Base-by-base conservation (phyloP, 2,888 invertebrate species). In the Apantesis nais region DNA sequence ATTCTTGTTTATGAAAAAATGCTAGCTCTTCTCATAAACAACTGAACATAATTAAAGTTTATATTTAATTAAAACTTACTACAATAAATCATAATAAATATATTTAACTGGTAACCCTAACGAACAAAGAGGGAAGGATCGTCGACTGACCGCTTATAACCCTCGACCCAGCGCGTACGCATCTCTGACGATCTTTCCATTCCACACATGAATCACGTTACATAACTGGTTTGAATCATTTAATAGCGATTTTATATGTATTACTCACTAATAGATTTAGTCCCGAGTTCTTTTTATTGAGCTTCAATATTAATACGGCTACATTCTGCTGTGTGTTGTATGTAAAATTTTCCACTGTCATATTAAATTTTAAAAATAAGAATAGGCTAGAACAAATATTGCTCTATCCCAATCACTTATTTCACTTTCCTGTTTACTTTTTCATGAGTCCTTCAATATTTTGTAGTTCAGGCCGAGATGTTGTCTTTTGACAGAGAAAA, bases 131-230 rank as follows among this genome's bases (percentile, higher is more conserved):
- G 75, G 77, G 78, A 79, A 81, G 78, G 78, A 85, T 81, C 82
- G 80, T 81, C 82, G 81, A 80, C 82, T 85, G 83, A 77, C 78
- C 84, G 84, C 71, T 70, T 75, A 72, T 85, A 85, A 86, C 84
- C 82, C 82, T 68, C 78, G 86, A 84, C 81, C 80, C 77, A 73
- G 73, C 78, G 81, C 81, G 76, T 78, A 82, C 82, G 78, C 79
- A 79, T 77, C 77, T 77, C 74, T 68, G 74, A 52, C 75, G 74
- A 77, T 77, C 73, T 78, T 77, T 77, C 72, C 73, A 72, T 79
- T 78, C 73, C 68, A 71, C 74, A 74, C 77, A 73, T 76, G 74
- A 78, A 74, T 77, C 72, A 77, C 66, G 63, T 80, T 78, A 78
- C 77, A 80, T 82, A 82, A 77, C 68, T 72, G 71, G 63, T 74